A percentile compares a stretch with the other conserved stretches of the same genome.
These are phyloP conservation scores for Cettia cetti DNA, from an alignment of 2,113 vertebrate genomes.

Conservation along the genomic window DNA sequence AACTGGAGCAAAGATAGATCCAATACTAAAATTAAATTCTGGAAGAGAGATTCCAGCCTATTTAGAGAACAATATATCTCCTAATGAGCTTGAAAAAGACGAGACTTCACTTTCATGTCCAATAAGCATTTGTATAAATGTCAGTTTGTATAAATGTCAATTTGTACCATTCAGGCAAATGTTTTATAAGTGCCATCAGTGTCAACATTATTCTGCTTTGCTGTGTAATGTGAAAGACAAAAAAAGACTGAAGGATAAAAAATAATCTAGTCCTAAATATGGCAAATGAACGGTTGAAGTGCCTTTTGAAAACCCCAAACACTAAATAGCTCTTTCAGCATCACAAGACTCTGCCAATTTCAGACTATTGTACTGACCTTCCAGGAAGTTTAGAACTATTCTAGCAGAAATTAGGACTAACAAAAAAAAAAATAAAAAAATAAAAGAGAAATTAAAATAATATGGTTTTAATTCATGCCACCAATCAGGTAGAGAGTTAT, in stretches of 20 bases:
- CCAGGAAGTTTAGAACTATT: not conserved
- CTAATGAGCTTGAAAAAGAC: not conserved
- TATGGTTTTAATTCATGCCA: not conserved
- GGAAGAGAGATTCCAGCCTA: not conserved
- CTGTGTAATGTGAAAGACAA: not conserved
- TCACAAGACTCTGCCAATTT: not conserved
- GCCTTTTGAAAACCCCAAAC: not conserved
- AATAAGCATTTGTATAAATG: not conserved
- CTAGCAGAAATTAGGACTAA: not conserved
- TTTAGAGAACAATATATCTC: not conserved
- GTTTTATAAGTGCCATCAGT: not conserved
- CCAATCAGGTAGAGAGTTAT: not conserved
- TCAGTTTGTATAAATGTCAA: not conserved
- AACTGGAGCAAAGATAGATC: not conserved
- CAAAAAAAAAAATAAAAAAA: not conserved
- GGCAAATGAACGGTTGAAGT: not conserved
- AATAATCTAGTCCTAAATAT: slow-evolving; percentile 11
- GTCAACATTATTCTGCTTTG: not conserved
- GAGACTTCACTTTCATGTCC: not conserved
- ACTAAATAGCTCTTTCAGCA: not conserved
- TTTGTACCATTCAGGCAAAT: slow-evolving; percentile 1
- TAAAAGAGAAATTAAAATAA: not conserved
- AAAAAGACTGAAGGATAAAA: slow-evolving; percentile 1
- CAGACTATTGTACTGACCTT: not conserved
- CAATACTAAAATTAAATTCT: not conserved